These are phyloP conservation scores for Rhopilema esculentum DNA, from an alignment of 30 jellyfish, hydroid and myxozoan species.

Conservation along the genomic window DNA sequence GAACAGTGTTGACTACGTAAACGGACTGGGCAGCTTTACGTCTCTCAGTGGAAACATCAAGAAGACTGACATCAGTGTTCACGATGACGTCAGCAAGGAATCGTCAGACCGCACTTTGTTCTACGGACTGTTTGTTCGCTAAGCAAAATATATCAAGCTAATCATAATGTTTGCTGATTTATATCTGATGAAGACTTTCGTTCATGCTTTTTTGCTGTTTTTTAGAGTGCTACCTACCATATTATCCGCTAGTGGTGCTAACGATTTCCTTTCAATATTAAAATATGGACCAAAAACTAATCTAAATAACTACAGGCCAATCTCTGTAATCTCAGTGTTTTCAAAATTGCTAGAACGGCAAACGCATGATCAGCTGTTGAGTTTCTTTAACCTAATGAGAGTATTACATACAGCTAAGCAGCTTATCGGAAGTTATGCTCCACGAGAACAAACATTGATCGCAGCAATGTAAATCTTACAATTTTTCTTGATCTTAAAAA, in stretches of 20 bases:
- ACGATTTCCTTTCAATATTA: conserved; percentile 37
- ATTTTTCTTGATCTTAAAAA: conserved; percentile 48
- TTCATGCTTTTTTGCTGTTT: too few species aligned
- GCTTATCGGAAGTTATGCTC: conserved; percentile 42
- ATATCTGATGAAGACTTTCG: too few species aligned
- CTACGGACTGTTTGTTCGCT: conserved; percentile 69
- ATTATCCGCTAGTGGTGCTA: too few species aligned
- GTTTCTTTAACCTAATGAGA: conserved; percentile 26
- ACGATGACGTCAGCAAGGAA: conserved; percentile 42
- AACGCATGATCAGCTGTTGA: conserved; percentile 60
- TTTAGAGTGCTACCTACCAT: too few species aligned
- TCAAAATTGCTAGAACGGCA: conserved; percentile 43
- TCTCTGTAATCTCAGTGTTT: conserved; percentile 60
- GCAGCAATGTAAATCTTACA: conserved; percentile 17
- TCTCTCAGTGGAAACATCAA: conserved; percentile 38
- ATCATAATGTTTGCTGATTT: too few species aligned
- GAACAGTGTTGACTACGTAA: conserved; percentile 60
- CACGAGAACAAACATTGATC: conserved; percentile 52
- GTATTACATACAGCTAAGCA: conserved; percentile 37
- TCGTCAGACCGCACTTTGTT: conserved; percentile 48
- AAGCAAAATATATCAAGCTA: neutral
- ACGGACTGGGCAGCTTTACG: conserved; percentile 66
- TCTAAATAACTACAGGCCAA: conserved; percentile 46
- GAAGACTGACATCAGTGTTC: conserved; percentile 39
- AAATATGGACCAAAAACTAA: conserved; percentile 29